These are phyloP conservation scores for Cydia pomonella DNA, from an alignment of 1,140 invertebrate species.

Conservation along the genomic window DNA sequence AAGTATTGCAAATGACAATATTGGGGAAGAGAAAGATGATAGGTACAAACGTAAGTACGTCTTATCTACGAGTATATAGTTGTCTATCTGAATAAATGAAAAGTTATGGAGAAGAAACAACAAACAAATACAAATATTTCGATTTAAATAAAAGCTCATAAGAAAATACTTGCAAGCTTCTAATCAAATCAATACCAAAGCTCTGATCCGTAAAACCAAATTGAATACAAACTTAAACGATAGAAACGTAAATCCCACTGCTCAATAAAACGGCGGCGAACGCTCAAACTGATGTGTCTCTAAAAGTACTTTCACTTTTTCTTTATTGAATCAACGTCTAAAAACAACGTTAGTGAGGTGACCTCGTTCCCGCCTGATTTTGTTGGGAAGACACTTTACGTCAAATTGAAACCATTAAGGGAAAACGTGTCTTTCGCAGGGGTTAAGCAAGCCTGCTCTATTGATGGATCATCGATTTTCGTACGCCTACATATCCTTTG, in stretches of 20 bases:
- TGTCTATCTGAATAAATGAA: no score
- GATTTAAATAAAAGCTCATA: not conserved
- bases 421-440: conserved; percentile 41
- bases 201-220: not conserved
- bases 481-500: conserved; percentile 7
- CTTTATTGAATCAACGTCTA: conserved; percentile 31
- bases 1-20: no score
- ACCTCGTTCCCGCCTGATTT: conserved; percentile 38
- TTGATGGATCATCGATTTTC: conserved; percentile 34
- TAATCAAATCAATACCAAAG: not conserved
- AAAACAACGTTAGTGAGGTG: conserved; percentile 32
- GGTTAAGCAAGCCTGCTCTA: conserved; percentile 34
- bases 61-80: no score
- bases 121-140: no score
- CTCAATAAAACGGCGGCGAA: conserved; percentile 4
- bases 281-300: conserved; percentile 23
- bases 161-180: not conserved
- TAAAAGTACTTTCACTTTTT: conserved; percentile 29
- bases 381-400: conserved; percentile 42
- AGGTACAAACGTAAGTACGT: no score
- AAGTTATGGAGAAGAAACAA: no score
- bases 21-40: no score
- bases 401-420: conserved; percentile 47
- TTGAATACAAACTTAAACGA: conserved; percentile 14
- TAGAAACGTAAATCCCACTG: conserved; percentile 15